These are phyloP conservation scores for Mythimna loreyi DNA, from an alignment of 2,888 invertebrate species.

Conservation along the genomic window DNA sequence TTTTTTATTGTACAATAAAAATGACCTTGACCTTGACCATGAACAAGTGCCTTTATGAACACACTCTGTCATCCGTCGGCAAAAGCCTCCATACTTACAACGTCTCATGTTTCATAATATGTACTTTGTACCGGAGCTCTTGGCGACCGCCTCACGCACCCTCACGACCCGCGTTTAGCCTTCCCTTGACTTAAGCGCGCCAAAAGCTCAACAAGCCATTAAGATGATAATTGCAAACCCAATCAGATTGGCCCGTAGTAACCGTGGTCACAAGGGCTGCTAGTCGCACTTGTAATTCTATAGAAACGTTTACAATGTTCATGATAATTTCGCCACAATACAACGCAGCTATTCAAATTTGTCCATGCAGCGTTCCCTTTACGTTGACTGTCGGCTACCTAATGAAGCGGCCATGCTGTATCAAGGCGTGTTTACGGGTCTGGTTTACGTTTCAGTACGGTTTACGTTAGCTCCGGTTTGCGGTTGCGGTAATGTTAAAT, in stretches of 20 bases:
- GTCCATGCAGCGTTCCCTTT: conserved; percentile 42
- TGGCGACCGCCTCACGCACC: conserved; percentile 2
- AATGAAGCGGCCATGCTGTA: conserved; percentile 46
- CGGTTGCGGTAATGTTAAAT: conserved; percentile 33
- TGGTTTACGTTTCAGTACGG: conserved; percentile 44
- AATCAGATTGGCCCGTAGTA: conserved; percentile 18
- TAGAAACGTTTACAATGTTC: conserved; percentile 19
- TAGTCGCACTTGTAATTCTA: conserved; percentile 18
- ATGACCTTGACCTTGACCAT: too few species aligned
- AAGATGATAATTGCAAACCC: conserved; percentile 32
- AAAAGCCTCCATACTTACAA: neutral
- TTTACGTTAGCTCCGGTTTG: conserved; percentile 40
- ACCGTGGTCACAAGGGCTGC: conserved; percentile 24
- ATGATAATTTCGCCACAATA: conserved; percentile 51
- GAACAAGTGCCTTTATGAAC: neutral
- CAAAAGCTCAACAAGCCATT: conserved; percentile 36
- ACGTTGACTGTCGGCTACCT: conserved; percentile 31
- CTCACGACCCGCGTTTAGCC: neutral
- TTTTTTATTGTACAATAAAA: too few species aligned
- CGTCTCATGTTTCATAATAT: conserved; percentile 4
- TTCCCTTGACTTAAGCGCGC: conserved; percentile 3
- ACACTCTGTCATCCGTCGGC: neutral
- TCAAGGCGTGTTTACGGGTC: conserved; percentile 49
- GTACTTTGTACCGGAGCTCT: neutral
- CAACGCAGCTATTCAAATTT: conserved; percentile 45